Conservation (phyloP, 2,113 vertebrate genomes). For the Xenus cinereus region DNA sequence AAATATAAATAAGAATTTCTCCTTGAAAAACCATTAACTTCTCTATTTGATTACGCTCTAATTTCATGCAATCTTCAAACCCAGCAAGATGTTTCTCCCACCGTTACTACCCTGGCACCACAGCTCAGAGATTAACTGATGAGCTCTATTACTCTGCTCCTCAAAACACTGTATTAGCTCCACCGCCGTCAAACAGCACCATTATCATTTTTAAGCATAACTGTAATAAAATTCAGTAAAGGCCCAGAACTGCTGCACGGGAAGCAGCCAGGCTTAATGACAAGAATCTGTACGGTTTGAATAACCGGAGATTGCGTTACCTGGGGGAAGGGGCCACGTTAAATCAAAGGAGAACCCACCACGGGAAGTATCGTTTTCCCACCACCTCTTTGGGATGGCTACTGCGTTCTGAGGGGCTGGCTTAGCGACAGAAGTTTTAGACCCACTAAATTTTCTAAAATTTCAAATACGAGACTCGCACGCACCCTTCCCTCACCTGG, state of each 20-base stretch:
- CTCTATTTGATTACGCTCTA: constrained; percentile 33
- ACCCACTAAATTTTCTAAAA: not conserved
- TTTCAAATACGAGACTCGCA: not conserved
- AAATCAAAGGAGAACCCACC: not conserved
- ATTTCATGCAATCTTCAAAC: constrained; percentile 18
- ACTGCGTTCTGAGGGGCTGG: not conserved
- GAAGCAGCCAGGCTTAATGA: not conserved
- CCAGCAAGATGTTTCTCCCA: constrained; percentile 2
- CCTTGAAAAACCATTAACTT: constrained; percentile 46
- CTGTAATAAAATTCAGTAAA: not conserved
- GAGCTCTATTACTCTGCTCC: not conserved
- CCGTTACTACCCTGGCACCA: not conserved
- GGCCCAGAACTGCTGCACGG: not conserved
- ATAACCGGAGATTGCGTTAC: not conserved
- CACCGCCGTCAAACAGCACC: not conserved
- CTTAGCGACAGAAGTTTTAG: not conserved
- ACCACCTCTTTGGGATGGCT: not conserved
- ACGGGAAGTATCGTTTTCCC: not conserved
- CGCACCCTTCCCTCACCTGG: not conserved
- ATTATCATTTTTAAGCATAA: not conserved
- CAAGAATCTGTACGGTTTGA: not conserved
- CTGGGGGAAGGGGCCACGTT: not conserved
- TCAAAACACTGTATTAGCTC: not conserved
- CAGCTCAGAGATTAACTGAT: not conserved
- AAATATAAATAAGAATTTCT: constrained; percentile 55